phyloP scores from a whole-genome alignment of 2,888 invertebrate genomes.

The Tetragnatha montana region DNA sequence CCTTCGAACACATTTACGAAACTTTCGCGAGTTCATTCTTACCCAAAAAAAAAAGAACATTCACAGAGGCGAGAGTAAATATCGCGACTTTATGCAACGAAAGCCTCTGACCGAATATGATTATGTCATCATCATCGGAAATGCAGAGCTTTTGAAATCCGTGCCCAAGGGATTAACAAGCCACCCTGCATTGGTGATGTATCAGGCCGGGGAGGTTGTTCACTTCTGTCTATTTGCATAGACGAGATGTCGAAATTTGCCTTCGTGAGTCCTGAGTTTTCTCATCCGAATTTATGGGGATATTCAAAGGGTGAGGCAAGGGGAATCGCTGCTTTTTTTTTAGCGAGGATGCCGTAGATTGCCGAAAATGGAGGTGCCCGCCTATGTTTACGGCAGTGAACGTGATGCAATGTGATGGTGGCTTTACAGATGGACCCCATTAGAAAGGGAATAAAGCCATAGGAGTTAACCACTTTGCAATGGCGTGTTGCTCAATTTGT shows the following conservation, averaged over 20 bases:
- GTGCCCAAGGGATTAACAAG: slow-evolving; percentile 5
- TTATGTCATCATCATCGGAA: slow-evolving; percentile 34
- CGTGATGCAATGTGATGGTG: background rate
- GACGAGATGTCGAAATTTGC: slow-evolving; percentile 12
- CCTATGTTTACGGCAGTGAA: background rate
- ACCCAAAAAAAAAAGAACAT: background rate
- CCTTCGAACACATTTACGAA: slow-evolving; percentile 9
- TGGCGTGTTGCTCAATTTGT: too few species aligned
- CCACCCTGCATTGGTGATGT: slow-evolving; percentile 2
- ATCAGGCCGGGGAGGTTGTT: slow-evolving; percentile 18
- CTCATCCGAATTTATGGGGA: background rate
- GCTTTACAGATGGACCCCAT: background rate
- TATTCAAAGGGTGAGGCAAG: background rate
- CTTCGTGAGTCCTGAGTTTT: background rate
- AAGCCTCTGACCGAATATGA: background rate
- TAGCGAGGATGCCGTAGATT: background rate
- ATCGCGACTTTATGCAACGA: slow-evolving; percentile 1
- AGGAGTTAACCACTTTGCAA: background rate
- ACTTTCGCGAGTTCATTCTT: background rate
- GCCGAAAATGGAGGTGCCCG: background rate
- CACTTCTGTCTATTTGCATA: slow-evolving; percentile 34
- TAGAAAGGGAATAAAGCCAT: background rate
- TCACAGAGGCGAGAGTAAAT: background rate
- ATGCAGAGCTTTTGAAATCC: background rate
- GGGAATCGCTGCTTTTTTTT: background rate